These are phyloP conservation scores for Stylophora pistillata DNA, from an alignment of 64 coral and sea anemone genomes.

Conservation along the genomic window DNA sequence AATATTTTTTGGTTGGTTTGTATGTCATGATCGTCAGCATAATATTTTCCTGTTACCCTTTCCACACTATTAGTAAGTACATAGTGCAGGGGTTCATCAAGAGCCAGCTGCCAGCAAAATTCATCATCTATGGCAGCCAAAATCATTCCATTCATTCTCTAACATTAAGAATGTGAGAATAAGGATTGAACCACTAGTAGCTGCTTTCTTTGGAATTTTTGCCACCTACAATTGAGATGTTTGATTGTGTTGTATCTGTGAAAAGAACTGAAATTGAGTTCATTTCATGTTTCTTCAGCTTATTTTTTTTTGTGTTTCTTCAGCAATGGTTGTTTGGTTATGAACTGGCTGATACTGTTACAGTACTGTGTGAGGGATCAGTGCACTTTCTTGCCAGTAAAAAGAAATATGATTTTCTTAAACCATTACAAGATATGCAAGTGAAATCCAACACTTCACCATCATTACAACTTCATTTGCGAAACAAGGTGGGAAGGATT, in stretches of 20 bases:
- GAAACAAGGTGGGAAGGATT: conserved; percentile 74
- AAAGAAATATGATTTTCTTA: conserved; percentile 98
- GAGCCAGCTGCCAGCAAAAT: too few relatives aligned
- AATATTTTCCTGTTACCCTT: too few relatives aligned
- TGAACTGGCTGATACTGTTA: conserved; percentile 92
- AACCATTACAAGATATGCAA: conserved; percentile 86
- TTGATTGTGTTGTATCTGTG: neutral
- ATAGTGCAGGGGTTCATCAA: too few relatives aligned
- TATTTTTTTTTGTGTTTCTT: neutral
- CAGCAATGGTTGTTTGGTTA: conserved; percentile 99
- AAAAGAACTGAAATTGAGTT: neutral
- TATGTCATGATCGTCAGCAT: too few relatives aligned
- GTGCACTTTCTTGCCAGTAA: conserved; percentile 93
- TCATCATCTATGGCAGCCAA: too few relatives aligned
- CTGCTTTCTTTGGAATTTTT: too few relatives aligned
- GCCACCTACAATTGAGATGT: too few relatives aligned
- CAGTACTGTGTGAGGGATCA: conserved; percentile 78
- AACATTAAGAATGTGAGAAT: too few relatives aligned
- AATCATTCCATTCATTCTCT: too few relatives aligned
- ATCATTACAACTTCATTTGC: conserved; percentile 72
- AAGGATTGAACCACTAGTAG: too few relatives aligned
- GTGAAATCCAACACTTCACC: conserved; percentile 83
- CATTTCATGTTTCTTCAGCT: neutral
- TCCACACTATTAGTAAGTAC: too few relatives aligned
- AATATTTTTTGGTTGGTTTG: too few relatives aligned